phyloP scores from a whole-genome alignment of 2,888 invertebrate genomes.

The Hypselothyrea guttata region DNA sequence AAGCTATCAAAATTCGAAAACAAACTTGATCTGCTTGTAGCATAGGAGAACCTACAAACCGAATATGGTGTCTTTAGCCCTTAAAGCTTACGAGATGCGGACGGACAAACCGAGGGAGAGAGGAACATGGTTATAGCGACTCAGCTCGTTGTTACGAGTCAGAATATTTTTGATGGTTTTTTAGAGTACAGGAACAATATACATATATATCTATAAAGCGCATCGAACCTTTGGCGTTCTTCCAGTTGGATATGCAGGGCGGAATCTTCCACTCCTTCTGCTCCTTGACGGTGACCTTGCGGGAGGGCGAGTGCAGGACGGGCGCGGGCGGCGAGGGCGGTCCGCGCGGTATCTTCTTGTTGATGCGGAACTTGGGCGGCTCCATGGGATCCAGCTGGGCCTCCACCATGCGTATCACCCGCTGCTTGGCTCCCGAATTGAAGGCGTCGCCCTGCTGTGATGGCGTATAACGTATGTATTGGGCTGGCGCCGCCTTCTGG shows the following conservation, averaged over 20 bases:
- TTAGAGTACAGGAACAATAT: no score
- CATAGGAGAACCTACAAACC: no score
- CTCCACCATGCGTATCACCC: slow-evolving; percentile 97
- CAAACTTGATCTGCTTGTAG: no score
- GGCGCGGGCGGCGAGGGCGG: slow-evolving; percentile 99
- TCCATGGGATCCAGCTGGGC: slow-evolving; percentile 98
- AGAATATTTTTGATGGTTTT: no score
- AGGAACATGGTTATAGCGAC: no score
- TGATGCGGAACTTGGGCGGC: slow-evolving; percentile 98
- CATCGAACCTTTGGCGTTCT: slow-evolving; percentile 92
- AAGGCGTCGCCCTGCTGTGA: slow-evolving; percentile 97
- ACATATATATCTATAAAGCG: neutral
- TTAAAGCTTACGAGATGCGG: no score
- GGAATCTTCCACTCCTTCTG: slow-evolving; percentile 99
- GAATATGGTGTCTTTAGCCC: no score
- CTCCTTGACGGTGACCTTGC: slow-evolving; percentile 98
- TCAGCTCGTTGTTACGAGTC: no score
- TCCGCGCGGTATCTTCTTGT: slow-evolving; percentile 98
- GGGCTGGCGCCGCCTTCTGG: slow-evolving; percentile 95
- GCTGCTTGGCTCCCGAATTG: slow-evolving; percentile 98
- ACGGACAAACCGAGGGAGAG: no score
- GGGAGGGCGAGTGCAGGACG: slow-evolving; percentile 98
- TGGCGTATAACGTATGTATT: slow-evolving; percentile 98
- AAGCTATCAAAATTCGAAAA: no score
- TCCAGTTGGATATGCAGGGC: slow-evolving; percentile 99